phyloP scores from a whole-genome alignment of 2,113 vertebrate species.

The Prinia subflava region DNA sequence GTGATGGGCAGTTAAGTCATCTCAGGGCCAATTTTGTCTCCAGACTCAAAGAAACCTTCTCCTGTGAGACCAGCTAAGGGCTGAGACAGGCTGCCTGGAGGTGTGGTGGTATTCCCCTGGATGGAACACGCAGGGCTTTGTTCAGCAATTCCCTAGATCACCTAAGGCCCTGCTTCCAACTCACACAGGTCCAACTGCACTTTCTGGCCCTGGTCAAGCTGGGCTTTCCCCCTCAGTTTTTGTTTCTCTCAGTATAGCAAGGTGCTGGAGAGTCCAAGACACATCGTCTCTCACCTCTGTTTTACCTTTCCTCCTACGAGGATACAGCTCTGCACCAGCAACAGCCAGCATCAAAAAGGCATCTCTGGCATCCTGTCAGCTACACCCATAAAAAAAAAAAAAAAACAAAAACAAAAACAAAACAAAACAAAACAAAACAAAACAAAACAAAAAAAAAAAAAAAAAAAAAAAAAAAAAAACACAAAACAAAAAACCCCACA shows the following conservation, averaged over 20 bases:
- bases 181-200: fast-evolving
- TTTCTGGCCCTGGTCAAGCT: background rate
- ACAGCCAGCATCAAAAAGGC: background rate
- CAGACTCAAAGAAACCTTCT: background rate
- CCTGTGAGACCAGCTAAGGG: background rate
- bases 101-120: background rate
- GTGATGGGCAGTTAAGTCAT: background rate
- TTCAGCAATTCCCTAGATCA: background rate
- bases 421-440: background rate
- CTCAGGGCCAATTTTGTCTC: background rate
- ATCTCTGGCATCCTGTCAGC: background rate
- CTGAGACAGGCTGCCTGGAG: background rate
- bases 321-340: fast-evolving
- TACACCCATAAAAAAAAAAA: background rate
- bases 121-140: background rate
- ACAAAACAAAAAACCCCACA: background rate
- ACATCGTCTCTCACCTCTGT: background rate
- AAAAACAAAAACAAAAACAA: too few species aligned
- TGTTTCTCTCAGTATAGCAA: background rate
- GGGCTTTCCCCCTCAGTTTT: background rate
- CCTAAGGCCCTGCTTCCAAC: background rate
- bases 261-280: background rate
- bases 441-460: background rate
- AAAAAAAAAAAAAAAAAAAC: background rate
- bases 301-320: background rate